Percentiles rank a stretch among this genome's conserved stretches.
phyloP scores from a whole-genome alignment of 2,888 invertebrate species.

The Morinoia aosen region DNA sequence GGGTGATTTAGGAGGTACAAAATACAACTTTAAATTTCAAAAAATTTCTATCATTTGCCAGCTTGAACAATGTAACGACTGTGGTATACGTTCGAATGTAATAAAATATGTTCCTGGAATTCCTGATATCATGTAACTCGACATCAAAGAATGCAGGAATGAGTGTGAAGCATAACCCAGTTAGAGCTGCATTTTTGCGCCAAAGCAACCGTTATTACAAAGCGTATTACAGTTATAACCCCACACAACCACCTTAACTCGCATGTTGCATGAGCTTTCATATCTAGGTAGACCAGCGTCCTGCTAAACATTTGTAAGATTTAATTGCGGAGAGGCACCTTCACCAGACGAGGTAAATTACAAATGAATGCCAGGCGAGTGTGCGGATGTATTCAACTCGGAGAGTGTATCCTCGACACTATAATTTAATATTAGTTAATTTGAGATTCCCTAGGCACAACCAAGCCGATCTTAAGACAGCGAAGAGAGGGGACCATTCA shows the following conservation, averaged over 20 bases:
- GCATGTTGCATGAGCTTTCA: background rate
- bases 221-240: background rate
- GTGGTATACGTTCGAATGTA: background rate
- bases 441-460: no score
- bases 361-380: no score
- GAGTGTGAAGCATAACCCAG: background rate
- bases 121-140: background rate
- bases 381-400: no score
- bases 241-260: no score
- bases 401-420: no score
- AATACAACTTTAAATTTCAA: no score
- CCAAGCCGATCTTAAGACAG: no score
- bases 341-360: background rate
- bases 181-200: background rate
- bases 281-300: background rate
- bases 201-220: background rate
- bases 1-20: background rate
- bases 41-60: background rate
- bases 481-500: no score
- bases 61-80: background rate
- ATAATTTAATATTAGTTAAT: no score
- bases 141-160: background rate
- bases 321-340: no score
- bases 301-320: background rate
- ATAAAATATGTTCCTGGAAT: background rate